Base-by-base conservation (phyloP, 2,113 vertebrate species). In the Theristicus caerulescens region DNA sequence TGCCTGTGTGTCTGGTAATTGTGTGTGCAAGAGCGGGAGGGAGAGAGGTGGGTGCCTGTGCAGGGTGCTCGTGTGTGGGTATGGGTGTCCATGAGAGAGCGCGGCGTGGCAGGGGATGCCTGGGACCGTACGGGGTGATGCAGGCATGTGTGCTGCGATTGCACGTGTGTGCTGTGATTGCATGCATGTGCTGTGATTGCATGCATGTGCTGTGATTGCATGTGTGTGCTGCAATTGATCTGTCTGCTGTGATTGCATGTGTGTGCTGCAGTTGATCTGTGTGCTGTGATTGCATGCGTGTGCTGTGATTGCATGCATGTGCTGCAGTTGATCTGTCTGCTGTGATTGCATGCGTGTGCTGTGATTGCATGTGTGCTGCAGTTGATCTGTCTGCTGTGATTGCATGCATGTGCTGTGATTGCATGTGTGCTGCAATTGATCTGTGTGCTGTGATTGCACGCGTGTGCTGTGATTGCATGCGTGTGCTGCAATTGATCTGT, bases 81-180 rank as follows among this genome's bases (percentile, higher is more conserved):
- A 11, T 0, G 8, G 46, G 93, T 46, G 80, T 1, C 9, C 4
- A 1, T 1, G 11, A 10, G 31, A 27, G 1, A 21, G 40, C 1
- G 1, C 2, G 1, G 22, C 1, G 1, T 2, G 6, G 66, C 34
- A 44, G n/a, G 17, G 38, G 61, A 19, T 32, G 66, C 3, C 27
- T 9, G 54, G 46, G 32, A 18, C 3, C 0, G 1, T 10, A 1
- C 0, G 2, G 34, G 17, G 36, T 12, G 34, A 4, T 9, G 44
- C n/a, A 24, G 36, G 38, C 3, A 5, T 13, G 19, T 9, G 57
- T 34, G 19, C 51, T 34, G 34, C 1, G 2, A 21, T 15, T 18
- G 34, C 25, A 13, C 1, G 10, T 54, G 36, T 13, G 24, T 59
- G 27, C 26, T 22, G 12, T 1, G 11, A 26, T 14, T 14, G 25